Percentiles rank a stretch among this genome's conserved stretches.
phyloP scores from a whole-genome alignment of 2,797 vertebrate genomes.

The Lacerta bilineata region DNA sequence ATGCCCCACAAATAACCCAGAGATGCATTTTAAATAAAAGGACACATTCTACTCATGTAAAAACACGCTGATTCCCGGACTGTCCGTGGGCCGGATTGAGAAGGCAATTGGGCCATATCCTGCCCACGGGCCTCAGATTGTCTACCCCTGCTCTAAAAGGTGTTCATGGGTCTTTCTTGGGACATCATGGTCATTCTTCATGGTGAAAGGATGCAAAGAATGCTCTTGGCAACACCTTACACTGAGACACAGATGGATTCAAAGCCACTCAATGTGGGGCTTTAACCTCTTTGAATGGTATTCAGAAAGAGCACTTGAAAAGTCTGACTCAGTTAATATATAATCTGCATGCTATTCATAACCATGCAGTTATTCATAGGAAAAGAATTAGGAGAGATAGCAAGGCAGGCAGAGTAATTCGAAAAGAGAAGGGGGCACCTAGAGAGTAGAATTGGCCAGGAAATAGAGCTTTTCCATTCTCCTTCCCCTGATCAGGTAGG shows the following conservation, averaged over 20 bases:
- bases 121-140: too few species aligned
- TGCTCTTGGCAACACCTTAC: background rate
- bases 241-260: background rate
- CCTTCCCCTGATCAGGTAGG: background rate
- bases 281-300: background rate
- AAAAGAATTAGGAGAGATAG: slow-evolving; percentile 42
- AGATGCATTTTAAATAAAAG: too few species aligned
- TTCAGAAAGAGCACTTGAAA: slow-evolving; percentile 22
- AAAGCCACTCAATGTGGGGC: background rate
- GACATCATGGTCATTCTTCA: background rate
- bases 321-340: slow-evolving; percentile 32
- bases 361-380: slow-evolving; percentile 50
- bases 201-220: slow-evolving; percentile 20
- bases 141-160: background rate
- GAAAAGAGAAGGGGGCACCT: background rate
- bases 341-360: slow-evolving; percentile 61
- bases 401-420: background rate
- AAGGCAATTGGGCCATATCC: too few species aligned
- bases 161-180: background rate
- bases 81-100: too few species aligned
- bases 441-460: slow-evolving; percentile 10
- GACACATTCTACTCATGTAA: too few species aligned
- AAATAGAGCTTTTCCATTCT: slow-evolving; percentile 2
- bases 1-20: too few species aligned
- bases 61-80: too few species aligned